Conservation (phyloP, 2,113 vertebrate genomes). For the Empidonax alnorum region DNA sequence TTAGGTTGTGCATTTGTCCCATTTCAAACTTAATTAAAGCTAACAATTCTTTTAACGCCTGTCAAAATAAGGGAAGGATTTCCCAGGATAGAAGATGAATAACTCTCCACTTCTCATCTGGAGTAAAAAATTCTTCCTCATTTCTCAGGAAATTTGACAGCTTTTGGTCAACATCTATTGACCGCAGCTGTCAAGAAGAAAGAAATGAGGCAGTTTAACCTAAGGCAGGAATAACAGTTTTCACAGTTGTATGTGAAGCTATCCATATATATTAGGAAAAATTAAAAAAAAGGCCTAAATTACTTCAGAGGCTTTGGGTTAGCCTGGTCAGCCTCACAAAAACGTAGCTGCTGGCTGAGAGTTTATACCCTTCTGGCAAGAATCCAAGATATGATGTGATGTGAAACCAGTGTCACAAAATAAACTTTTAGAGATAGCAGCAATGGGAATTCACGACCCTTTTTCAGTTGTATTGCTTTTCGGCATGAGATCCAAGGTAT, state of each 20-base stretch:
- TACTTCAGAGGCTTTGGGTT: slow-evolving; percentile 16
- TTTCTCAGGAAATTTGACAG: slow-evolving; percentile 58
- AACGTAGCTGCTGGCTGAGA: not conserved
- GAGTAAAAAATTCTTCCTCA: slow-evolving; percentile 40
- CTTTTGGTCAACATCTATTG: slow-evolving; percentile 64
- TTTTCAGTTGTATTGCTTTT: not conserved
- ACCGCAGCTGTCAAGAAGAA: slow-evolving; percentile 61
- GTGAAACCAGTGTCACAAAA: not conserved
- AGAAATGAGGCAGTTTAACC: slow-evolving; percentile 49
- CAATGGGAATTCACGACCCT: not conserved
- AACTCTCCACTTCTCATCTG: not conserved
- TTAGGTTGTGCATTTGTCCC: slow-evolving; percentile 40
- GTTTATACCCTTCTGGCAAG: not conserved
- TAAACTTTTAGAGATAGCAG: not conserved
- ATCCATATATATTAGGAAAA: slow-evolving; percentile 14
- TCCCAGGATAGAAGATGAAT: slow-evolving; percentile 27
- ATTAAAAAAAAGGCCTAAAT: not conserved
- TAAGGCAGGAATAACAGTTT: slow-evolving; percentile 25
- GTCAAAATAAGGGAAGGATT: slow-evolving; percentile 45
- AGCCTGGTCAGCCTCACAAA: not conserved
- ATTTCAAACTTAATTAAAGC: slow-evolving; percentile 60
- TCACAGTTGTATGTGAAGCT: not conserved
- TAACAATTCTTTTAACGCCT: slow-evolving; percentile 64
- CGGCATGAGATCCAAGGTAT: not conserved
- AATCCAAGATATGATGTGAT: not conserved